A percentile compares a stretch with the other conserved stretches of the same genome.
Evolutionary conservation across 1,140 invertebrate genomes (phyloP).

Genomic region (Ridgeia piscesae): DNA sequence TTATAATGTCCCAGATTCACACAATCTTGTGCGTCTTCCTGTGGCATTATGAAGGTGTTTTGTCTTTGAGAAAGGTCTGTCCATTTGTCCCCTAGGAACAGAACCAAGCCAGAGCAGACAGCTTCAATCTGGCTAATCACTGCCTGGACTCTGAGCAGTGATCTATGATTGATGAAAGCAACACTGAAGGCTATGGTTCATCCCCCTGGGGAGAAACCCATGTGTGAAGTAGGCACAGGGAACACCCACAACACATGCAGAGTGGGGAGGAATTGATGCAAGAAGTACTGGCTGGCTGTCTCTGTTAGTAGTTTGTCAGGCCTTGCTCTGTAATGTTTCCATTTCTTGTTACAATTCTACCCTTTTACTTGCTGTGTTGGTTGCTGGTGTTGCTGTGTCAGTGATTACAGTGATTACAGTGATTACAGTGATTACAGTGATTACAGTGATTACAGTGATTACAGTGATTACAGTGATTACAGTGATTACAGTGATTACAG

Average conservation of each 20-base stretch:
- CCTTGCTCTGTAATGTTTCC: too few species aligned
- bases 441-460: too few species aligned
- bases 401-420: too few species aligned
- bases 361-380: too few species aligned
- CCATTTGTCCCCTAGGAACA: not conserved
- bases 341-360: too few species aligned
- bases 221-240: too few species aligned
- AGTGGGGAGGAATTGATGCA: not conserved
- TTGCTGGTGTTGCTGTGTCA: too few species aligned
- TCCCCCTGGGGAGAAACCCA: not conserved
- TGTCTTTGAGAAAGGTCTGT: not conserved
- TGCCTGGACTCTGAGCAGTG: not conserved
- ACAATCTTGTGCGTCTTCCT: too few species aligned
- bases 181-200: not conserved
- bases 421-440: too few species aligned
- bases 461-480: too few species aligned
- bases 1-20: too few species aligned
- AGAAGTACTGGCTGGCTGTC: not conserved
- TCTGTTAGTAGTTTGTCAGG: not conserved
- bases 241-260: not conserved
- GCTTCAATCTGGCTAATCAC: not conserved
- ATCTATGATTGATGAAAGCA: constrained; percentile 6
- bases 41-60: not conserved
- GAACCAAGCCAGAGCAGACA: not conserved
- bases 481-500: too few species aligned